These are phyloP conservation scores for Scaptomyza parva DNA, from an alignment of 2,888 invertebrate genomes.

Conservation along the genomic window DNA sequence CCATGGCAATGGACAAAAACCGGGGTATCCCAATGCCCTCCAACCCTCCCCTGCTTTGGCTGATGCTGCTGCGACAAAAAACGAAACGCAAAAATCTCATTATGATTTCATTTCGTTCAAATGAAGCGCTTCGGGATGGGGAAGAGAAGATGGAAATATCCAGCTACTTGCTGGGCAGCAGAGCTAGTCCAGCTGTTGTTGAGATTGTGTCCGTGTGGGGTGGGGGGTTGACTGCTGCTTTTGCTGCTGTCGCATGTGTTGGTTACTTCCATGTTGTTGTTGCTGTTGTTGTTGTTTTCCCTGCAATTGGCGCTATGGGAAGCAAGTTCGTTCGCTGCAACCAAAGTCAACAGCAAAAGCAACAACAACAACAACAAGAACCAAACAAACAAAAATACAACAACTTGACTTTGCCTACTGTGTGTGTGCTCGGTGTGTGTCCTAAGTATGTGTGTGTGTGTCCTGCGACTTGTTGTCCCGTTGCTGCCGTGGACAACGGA, in stretches of 20 bases:
- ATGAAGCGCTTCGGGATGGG: conserved; percentile 74
- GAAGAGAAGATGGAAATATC: conserved; percentile 20
- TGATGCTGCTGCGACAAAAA: conserved; percentile 42
- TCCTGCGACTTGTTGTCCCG: conserved; percentile 34
- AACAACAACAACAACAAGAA: conserved; percentile 23
- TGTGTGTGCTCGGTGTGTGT: conserved; percentile 11
- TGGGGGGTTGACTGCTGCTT: conserved; percentile 13
- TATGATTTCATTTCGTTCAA: conserved; percentile 81
- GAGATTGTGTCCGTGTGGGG: neutral
- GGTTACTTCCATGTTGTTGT: conserved; percentile 39
- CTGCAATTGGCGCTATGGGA: conserved; percentile 70
- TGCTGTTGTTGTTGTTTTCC: conserved; percentile 27
- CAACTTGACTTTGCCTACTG: conserved; percentile 46
- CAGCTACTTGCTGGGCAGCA: conserved; percentile 41
- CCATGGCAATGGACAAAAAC: conserved; percentile 68
- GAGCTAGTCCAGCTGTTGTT: conserved; percentile 49
- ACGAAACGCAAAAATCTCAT: conserved; percentile 78
- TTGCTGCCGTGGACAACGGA: conserved; percentile 77
- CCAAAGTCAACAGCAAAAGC: conserved; percentile 36
- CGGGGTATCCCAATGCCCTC: conserved; percentile 24
- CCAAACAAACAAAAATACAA: conserved; percentile 15
- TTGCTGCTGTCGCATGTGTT: conserved; percentile 63
- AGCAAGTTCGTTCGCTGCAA: conserved; percentile 44
- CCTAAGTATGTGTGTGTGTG: conserved; percentile 17
- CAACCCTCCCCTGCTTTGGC: neutral